Evolutionary conservation across 2,888 invertebrate genomes (phyloP), one percentile per base, ranked within the genome.

Genomic region (Camptogramma bilineatum): DNA sequence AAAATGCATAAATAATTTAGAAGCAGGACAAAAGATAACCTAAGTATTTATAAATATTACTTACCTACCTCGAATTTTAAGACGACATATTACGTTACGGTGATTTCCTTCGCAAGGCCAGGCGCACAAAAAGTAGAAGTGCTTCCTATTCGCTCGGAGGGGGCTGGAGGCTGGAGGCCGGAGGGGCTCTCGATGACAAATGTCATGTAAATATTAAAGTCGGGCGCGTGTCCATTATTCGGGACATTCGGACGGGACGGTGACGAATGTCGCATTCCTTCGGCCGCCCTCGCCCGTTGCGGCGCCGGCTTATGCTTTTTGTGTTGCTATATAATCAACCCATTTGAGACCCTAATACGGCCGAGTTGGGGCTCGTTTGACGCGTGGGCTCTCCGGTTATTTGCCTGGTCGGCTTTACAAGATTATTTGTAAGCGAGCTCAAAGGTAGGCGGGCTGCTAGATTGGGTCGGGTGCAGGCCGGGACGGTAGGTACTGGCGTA

Each of bases 131-230:
- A 52, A 59, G 52, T 34, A 52, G 52, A 2, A 19, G 9, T 47
- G 52, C 16, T 21, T 44, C 34, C 46, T 8, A 47, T 52, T 18
- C 31, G 34, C 19, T 19, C 19, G 8, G 46, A n/a, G 19, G 47
- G 8, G 1, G 46, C 5, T 13, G 46, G 18, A 7, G 31, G 28
- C 10, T 34, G 31, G 52, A 31, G 47, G 19, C 16, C 0, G 31
- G 52, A 28, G 47, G 46, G 39, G 2, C 21, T 18, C 21, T 16
- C 28, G 47, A 28, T 52, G 62, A 62, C 62, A 47, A 56, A 62
- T 56, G 56, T 34, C 55, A 56, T 56, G 62, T 55, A 52, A 62
- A 62, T 56, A 56, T 55, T 2, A 52, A 55, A 3, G 51, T 44
- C 44, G 19, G 46, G 31, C 18, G 51, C 44, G 50, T 34, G 50